Conservation (phyloP, 2,888 invertebrate species). For the Ferrisia virgata region DNA sequence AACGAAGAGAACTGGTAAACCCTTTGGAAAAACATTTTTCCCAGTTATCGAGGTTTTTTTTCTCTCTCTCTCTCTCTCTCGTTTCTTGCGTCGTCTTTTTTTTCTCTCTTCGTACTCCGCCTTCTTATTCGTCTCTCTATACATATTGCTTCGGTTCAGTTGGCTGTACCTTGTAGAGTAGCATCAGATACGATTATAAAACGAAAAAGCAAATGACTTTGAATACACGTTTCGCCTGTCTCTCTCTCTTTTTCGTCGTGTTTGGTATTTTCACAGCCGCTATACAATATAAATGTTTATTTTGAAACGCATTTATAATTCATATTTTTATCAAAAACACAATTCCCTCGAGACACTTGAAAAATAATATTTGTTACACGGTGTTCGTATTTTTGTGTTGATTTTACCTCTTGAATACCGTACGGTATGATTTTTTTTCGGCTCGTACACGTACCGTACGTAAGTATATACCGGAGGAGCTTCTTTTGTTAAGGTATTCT, state of each 20-base stretch:
- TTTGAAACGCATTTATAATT: constrained; percentile 38
- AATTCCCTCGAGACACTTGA: constrained; percentile 43
- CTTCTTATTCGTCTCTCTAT: background rate
- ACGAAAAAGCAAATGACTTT: constrained; percentile 32
- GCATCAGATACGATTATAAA: constrained; percentile 41
- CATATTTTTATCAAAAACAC: constrained; percentile 43
- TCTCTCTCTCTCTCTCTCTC: no score
- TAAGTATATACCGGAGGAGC: background rate
- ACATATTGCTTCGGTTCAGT: background rate
- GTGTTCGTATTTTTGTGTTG: constrained; percentile 40
- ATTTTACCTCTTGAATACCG: constrained; percentile 1
- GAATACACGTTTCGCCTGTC: constrained; percentile 20
- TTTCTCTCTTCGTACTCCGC: background rate
- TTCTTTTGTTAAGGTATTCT: background rate
- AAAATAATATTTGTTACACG: constrained; percentile 44
- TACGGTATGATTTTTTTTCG: background rate
- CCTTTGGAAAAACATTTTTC: constrained; percentile 43
- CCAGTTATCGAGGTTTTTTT: constrained; percentile 28
- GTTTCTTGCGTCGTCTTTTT: background rate
- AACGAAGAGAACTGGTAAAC: background rate
- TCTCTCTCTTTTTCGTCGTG: background rate
- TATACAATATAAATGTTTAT: constrained; percentile 39
- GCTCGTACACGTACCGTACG: no score
- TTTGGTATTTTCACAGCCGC: constrained; percentile 5
- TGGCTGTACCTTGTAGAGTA: background rate